These are phyloP conservation scores for Clavelina lepadiformis DNA, from an alignment of 23 tunicate species.

Conservation along the genomic window DNA sequence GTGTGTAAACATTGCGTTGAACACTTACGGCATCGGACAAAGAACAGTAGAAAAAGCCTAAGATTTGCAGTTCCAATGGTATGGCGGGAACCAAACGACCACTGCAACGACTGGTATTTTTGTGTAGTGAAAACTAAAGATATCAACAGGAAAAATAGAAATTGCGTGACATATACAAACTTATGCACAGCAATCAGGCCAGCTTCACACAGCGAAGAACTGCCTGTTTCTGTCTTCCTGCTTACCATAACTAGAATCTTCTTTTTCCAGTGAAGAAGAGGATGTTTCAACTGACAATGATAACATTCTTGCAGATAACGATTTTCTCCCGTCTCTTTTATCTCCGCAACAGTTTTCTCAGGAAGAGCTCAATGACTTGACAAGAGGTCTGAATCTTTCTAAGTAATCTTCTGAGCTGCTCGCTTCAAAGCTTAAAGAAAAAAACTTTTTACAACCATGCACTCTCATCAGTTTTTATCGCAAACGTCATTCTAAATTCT, in stretches of 20 bases:
- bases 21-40: neutral
- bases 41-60: neutral
- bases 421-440: neutral
- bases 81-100: slow-evolving; percentile 8
- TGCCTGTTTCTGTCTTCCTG: neutral
- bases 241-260: too few species aligned
- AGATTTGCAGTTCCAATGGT: slow-evolving; percentile 9
- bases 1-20: neutral
- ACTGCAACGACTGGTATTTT: slow-evolving; percentile 1
- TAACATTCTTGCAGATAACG: slow-evolving; percentile 14
- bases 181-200: neutral
- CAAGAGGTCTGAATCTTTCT: slow-evolving; percentile 5
- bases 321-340: slow-evolving; percentile 7
- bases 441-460: slow-evolving; percentile 2
- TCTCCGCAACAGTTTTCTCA: slow-evolving; percentile 13
- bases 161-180: neutral
- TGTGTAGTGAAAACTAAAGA: slow-evolving; percentile 12
- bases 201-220: neutral
- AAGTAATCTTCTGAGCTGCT: slow-evolving; percentile 6
- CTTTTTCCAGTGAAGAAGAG: slow-evolving; percentile 17
- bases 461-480: slow-evolving; percentile 12
- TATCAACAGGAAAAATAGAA: slow-evolving; percentile 8
- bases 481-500: slow-evolving; percentile 12
- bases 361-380: slow-evolving; percentile 5
- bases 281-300: slow-evolving; percentile 11